A percentile compares a stretch with the other conserved stretches of the same genome.
Conservation (phyloP, 2,113 vertebrate species). For the Aegypius monachus region DNA sequence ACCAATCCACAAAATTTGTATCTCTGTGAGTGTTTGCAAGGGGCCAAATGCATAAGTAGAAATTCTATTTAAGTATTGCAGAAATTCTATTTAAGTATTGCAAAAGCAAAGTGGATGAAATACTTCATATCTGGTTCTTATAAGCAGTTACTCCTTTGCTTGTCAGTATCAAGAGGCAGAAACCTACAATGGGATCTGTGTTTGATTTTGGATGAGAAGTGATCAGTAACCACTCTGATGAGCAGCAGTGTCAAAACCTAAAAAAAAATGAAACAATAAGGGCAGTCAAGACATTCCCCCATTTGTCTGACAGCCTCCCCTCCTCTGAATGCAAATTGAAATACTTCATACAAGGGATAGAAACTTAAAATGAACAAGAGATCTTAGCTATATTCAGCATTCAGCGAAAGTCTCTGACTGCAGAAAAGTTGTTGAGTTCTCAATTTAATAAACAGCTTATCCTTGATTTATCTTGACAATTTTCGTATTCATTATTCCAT, state of each 20-base stretch:
- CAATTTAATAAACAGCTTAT: neutral
- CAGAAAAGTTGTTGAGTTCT: neutral
- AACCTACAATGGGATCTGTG: neutral
- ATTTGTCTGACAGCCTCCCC: neutral
- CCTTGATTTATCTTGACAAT: neutral
- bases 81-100: neutral
- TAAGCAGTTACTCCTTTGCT: neutral
- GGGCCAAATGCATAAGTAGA: neutral
- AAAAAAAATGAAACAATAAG: neutral
- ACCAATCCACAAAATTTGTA: neutral
- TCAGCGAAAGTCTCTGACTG: neutral
- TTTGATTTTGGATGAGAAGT: neutral
- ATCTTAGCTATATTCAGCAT: neutral
- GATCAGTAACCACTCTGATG: neutral
- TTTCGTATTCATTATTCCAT: neutral
- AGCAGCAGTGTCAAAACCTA: neutral
- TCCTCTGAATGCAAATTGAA: neutral
- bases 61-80: neutral
- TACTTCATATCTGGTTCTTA: neutral
- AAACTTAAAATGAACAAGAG: neutral
- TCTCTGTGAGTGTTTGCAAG: neutral
- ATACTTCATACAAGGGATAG: neutral
- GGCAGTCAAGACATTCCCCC: neutral
- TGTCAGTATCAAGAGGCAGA: neutral
- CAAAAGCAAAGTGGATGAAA: neutral